Evolutionary conservation across 2,113 vertebrate genomes (phyloP), one percentile per base, ranked within the genome.

Genomic region (Zonotrichia leucophrys): DNA sequence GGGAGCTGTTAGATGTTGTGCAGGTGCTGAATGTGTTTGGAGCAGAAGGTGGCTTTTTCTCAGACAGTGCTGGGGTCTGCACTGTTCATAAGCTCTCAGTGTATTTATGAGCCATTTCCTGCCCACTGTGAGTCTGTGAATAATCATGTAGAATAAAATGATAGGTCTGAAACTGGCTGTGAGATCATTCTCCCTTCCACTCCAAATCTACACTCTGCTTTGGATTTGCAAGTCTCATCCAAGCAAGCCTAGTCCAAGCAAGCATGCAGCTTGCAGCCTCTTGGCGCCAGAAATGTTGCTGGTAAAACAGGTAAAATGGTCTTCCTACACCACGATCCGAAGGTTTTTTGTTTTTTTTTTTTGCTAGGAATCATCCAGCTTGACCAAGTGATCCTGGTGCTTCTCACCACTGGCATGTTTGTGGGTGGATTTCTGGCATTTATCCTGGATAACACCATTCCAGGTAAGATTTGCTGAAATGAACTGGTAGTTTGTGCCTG

Each of bases 371-470:
- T 99, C 78, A 85, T 97, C 53, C 98, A 98, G 90, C 85, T 99
- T 30, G 99, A 99, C 97, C 99, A 99, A 94, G 97, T 99, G 73
- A 97, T 99, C n/a, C 98, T 97, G 96, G 99, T 99, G 58, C 98
- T 99, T 77, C 97, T 99, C 90, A 99, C 99, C 74, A 99, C 99
- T 16, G 98, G 98, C 90, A 99, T 99, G 99, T 99, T 99, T 96
- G 98, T 99, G 0, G 99, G 99, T 25, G 99, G 99, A 62, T 98
- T 99, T 95, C 97, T 99, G 82, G 99, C 99, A 35, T 99, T 99
- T 82, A 14, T 99, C 39, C 97, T 99, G 66, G 99, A 99, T 96
- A 99, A 99, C 97, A 99, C 99, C 47, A 97, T 99, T 87, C 99
- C 99, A 93, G 99, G 99, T 99, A 98, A 94, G 97, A 67, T 73